Evolutionary conservation across 2,113 vertebrate species (phyloP).

Genomic region (Tringa solitaria): DNA sequence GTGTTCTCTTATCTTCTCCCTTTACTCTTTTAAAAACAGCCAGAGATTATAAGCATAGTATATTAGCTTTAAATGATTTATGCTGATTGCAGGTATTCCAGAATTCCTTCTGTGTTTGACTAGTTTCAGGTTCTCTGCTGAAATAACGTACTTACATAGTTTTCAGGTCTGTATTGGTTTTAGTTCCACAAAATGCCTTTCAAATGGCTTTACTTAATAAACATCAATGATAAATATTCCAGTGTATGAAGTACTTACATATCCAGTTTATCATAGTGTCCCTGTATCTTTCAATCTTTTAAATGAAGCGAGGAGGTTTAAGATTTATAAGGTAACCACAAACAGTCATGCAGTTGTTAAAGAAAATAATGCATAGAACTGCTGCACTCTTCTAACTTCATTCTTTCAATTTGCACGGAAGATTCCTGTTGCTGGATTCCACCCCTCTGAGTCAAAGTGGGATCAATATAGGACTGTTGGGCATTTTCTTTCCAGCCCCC

Average conservation of each 20-base stretch:
- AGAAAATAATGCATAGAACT: background rate
- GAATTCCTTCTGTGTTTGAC: conserved; percentile 19
- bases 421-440: background rate
- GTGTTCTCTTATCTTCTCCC: background rate
- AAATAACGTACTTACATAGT: background rate
- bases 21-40: background rate
- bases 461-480: background rate
- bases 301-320: background rate
- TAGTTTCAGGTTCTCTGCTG: background rate
- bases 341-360: background rate
- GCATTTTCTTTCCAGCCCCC: background rate
- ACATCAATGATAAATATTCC: background rate
- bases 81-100: background rate
- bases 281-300: background rate
- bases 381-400: background rate
- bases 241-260: background rate
- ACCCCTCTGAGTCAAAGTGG: background rate
- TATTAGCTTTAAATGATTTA: background rate
- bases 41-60: background rate
- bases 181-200: background rate
- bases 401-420: accelerated
- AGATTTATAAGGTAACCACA: background rate
- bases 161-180: background rate
- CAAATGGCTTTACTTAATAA: background rate
- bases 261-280: background rate